Evolutionary conservation across 1,140 invertebrate species (phyloP).

Genomic region (Habropoda laboriosa): DNA sequence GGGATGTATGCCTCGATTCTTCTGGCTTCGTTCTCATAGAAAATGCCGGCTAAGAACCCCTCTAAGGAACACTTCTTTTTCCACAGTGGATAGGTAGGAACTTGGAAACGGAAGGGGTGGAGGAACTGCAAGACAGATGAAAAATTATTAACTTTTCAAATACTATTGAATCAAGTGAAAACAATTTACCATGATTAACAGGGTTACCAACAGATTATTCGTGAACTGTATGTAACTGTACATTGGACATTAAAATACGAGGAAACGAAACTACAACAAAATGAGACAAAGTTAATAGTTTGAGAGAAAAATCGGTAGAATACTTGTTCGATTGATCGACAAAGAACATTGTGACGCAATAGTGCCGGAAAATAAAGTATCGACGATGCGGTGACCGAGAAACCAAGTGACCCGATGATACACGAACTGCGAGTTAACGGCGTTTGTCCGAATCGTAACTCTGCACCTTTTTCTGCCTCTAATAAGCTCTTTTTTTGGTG

Average conservation of each 20-base stretch:
- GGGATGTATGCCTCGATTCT: neutral
- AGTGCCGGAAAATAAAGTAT: conserved; percentile 31
- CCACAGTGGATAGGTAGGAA: neutral
- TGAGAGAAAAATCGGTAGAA: no score
- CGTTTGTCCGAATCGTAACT: conserved; percentile 70
- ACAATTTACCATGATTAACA: no score
- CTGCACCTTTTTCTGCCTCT: conserved; percentile 53
- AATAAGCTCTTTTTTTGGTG: conserved; percentile 10
- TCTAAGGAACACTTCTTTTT: neutral
- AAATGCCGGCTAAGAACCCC: neutral
- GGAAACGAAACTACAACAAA: neutral
- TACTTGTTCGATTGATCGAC: no score
- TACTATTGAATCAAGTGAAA: no score
- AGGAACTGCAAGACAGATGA: neutral
- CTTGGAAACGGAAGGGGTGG: neutral
- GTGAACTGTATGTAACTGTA: no score
- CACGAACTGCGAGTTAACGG: conserved; percentile 76
- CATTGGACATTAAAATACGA: no score
- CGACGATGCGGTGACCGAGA: conserved; percentile 75
- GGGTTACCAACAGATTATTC: no score
- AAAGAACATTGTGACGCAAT: conserved; percentile 9
- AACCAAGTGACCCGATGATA: conserved; percentile 79
- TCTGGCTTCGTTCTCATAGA: neutral
- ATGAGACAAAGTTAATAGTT: no score
- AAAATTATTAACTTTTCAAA: no score